phyloP scores from a whole-genome alignment of 2,888 invertebrate genomes.

The Coenonympha glycerion region DNA sequence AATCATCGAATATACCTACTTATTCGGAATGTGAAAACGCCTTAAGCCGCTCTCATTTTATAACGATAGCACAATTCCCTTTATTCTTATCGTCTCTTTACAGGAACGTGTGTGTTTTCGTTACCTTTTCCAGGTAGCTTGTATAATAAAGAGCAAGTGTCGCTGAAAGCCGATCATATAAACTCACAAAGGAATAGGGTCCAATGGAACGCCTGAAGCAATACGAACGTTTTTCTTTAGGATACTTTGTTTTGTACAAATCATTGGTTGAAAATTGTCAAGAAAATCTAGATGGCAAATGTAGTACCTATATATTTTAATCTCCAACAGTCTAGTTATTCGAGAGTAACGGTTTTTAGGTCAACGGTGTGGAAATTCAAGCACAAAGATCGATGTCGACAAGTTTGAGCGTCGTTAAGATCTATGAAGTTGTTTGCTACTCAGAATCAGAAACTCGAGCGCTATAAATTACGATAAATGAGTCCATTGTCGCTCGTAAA shows the following conservation, averaged over 20 bases:
- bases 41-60: background rate
- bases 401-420: background rate
- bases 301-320: no score
- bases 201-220: background rate
- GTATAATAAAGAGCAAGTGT: slow-evolving; percentile 2
- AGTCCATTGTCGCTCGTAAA: slow-evolving; percentile 12
- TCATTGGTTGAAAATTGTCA: no score
- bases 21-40: no score
- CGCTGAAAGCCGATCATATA: background rate
- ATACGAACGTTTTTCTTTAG: background rate
- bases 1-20: background rate
- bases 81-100: background rate
- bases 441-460: background rate
- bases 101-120: background rate
- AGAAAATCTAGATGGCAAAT: no score
- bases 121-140: background rate
- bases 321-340: no score
- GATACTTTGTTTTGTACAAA: background rate
- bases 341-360: background rate
- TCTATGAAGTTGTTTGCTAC: background rate
- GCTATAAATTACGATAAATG: slow-evolving; percentile 23
- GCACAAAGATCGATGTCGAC: background rate
- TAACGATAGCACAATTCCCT: background rate
- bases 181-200: background rate
- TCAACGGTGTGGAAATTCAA: background rate